Conservation (phyloP, 2,113 vertebrate genomes). For the Cricetomys ansorgei region DNA sequence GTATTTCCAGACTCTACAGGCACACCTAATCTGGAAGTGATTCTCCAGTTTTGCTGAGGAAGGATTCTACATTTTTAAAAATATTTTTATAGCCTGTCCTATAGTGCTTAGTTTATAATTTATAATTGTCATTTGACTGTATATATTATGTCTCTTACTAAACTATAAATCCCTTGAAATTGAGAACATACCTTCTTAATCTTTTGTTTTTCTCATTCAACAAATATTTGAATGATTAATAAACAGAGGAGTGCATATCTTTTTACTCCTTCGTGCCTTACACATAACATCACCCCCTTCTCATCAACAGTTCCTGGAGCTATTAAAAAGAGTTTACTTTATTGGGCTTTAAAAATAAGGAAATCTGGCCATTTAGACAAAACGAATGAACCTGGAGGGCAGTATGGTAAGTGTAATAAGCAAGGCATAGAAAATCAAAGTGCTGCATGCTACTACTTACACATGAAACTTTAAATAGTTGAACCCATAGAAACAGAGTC, state of each 20-base stretch:
- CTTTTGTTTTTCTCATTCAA: slow-evolving; percentile 55
- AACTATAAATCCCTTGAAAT: slow-evolving; percentile 38
- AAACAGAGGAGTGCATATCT: slow-evolving; percentile 47
- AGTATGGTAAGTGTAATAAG: slow-evolving; percentile 30
- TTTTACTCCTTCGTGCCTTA: slow-evolving; percentile 29
- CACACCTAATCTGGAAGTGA: not conserved
- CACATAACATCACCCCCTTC: slow-evolving; percentile 30
- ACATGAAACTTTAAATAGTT: not conserved
- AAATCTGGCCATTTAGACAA: slow-evolving; percentile 6
- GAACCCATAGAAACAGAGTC: not conserved
- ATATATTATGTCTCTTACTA: slow-evolving; percentile 52
- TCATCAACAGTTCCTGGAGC: slow-evolving; percentile 48
- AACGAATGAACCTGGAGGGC: not conserved
- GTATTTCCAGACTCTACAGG: not conserved
- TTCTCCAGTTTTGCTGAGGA: slow-evolving; percentile 10
- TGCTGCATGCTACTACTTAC: not conserved
- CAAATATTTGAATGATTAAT: slow-evolving; percentile 59
- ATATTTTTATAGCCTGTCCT: slow-evolving; percentile 45
- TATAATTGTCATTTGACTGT: slow-evolving; percentile 46
- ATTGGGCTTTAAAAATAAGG: not conserved
- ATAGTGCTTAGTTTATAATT: slow-evolving; percentile 39
- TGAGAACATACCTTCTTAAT: slow-evolving; percentile 35
- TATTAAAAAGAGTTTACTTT: slow-evolving; percentile 55
- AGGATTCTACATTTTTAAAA: not conserved
- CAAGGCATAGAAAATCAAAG: slow-evolving; percentile 1